These are phyloP conservation scores for Smittia sp. DNA, from an alignment of 2,888 invertebrate genomes.

Conservation along the genomic window DNA sequence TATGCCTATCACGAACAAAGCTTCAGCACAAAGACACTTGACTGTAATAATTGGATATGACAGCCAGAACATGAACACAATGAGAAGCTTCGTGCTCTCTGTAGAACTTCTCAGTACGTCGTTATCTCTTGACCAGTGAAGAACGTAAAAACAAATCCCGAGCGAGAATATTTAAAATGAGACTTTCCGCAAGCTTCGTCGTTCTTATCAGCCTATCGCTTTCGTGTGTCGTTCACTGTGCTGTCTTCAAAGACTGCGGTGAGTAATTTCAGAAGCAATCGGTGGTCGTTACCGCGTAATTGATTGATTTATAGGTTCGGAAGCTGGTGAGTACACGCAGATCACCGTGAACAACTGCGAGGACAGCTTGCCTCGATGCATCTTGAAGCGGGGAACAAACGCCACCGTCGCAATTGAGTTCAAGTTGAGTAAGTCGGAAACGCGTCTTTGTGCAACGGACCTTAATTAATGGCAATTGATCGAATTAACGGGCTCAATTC, in stretches of 20 bases:
- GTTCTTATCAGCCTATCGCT: conserved; percentile 44
- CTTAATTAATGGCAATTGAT: conserved; percentile 33
- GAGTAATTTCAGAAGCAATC: conserved; percentile 42
- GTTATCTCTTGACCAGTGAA: conserved; percentile 25
- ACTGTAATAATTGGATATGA: conserved; percentile 33
- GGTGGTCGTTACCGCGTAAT: neutral
- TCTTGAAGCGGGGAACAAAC: conserved; percentile 63
- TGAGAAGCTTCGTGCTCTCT: neutral
- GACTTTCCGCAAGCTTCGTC: neutral
- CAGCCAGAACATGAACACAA: neutral
- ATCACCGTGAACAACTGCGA: conserved; percentile 62
- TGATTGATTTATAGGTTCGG: conserved; percentile 57
- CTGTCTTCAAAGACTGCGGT: conserved; percentile 51
- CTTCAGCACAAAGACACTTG: neutral
- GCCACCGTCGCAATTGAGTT: conserved; percentile 65
- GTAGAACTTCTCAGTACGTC: conserved; percentile 13
- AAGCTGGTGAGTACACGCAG: conserved; percentile 58
- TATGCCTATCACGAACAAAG: neutral
- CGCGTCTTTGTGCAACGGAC: neutral
- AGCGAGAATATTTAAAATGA: conserved; percentile 25
- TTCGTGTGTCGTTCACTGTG: conserved; percentile 44
- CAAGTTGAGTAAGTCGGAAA: conserved; percentile 58
- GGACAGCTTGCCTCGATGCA: conserved; percentile 58
- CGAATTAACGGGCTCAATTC: neutral
- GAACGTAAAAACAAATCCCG: neutral